Base-by-base conservation (phyloP, 2,888 invertebrate genomes). In the Heteromyza rotundicornis region DNA sequence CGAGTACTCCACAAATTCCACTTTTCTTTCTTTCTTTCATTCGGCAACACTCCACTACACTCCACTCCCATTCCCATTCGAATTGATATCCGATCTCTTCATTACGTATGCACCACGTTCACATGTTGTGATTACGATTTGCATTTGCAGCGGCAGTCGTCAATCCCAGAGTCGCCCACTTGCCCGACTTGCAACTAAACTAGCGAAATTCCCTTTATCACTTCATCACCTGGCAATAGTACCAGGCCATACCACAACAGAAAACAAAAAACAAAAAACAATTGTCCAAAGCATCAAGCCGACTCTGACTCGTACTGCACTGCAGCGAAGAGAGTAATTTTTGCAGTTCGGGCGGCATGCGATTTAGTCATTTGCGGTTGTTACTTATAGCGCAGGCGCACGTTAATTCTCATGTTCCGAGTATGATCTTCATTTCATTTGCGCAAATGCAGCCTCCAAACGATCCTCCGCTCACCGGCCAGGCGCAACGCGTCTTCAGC, bases 161-260 rank as follows among this genome's bases (percentile, higher is more conserved):
- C 40, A n/a, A 40, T 14, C 40, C 40, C 40, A 40, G n/a, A 40
- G 5, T n/a, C 40, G 40, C 40, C 40, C 40, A 40, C 40, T 40
- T 24, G 20, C 14, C 14, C 7, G 14, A 23, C 20, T 22, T 51
- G 51, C 51, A 19, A 49, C 10, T 2, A 36, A 20, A 54, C 22
- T 22, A 51, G 51, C 23, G 23, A 51, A 14, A 23, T 51, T 51
- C 54, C 27, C 47, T 55, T 60, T 60, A 60, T 60, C 59, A 60
- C 59, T 60, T 56, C 51, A 56, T 56, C 60, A 51, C 56, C 51
- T 53, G 24, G 51, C n/a, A 17, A 10, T 49, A 49, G 49, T 20
- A 12, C 16, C 44, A 17, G 17, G 8, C 7, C 44, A 2, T 3
- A 16, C 44, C 19, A 20, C 49, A 16, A 49, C 22, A 19, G 22